These are phyloP conservation scores for Perizoma affinitatum DNA, from an alignment of 2,888 invertebrate species.

Conservation along the genomic window DNA sequence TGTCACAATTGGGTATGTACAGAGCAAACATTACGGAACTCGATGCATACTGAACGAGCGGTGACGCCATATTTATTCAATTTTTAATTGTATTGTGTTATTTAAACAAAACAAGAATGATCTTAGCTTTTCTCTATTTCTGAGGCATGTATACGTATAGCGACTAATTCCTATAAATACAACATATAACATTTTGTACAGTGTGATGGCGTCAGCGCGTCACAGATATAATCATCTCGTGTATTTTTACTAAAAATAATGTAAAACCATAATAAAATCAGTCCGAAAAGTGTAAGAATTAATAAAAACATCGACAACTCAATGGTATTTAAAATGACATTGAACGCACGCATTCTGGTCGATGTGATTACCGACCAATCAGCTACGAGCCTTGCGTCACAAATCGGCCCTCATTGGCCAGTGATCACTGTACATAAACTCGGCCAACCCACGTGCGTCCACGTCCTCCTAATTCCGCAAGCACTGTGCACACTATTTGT, in stretches of 20 bases:
- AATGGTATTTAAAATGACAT: constrained; percentile 46
- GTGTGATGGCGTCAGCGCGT: constrained; percentile 32
- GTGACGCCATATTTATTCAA: constrained; percentile 40
- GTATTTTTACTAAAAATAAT: constrained; percentile 47
- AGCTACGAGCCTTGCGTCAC: constrained; percentile 3
- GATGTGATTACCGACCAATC: constrained; percentile 20
- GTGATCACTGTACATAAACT: constrained; percentile 2
- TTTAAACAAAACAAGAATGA: too few relatives aligned
- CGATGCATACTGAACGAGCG: constrained; percentile 58
- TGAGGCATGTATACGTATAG: not conserved
- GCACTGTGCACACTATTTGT: constrained; percentile 50
- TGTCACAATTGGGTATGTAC: constrained; percentile 56
- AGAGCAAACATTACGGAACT: constrained; percentile 57
- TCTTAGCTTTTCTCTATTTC: not conserved
- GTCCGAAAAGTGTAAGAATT: constrained; percentile 63
- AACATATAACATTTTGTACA: not conserved
- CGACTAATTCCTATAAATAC: not conserved
- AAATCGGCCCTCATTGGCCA: constrained; percentile 14
- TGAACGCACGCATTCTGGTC: constrained; percentile 13
- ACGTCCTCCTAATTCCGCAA: constrained; percentile 30
- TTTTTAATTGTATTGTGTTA: too few relatives aligned
- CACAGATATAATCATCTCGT: constrained; percentile 43
- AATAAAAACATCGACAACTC: constrained; percentile 65
- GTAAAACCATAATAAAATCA: constrained; percentile 49
- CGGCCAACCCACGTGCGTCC: constrained; percentile 21